Conservation (phyloP, 2,797 vertebrate genomes). For the Esox lucius region DNA sequence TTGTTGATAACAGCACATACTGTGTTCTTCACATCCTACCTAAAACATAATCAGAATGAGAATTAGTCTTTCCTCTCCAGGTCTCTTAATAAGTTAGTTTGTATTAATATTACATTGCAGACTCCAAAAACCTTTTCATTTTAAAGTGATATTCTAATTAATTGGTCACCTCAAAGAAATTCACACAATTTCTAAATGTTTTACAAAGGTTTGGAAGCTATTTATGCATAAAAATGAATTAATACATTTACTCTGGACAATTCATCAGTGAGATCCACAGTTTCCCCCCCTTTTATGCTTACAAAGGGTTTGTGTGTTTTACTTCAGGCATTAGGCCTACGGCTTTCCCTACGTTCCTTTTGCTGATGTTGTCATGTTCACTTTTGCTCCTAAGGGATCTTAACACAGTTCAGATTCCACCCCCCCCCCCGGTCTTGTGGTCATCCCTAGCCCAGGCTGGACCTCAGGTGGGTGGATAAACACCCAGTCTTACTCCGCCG, state of each 20-base stretch:
- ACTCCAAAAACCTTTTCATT: not conserved
- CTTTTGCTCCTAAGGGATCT: constrained; percentile 42
- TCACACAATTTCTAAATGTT: not conserved
- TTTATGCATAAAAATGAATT: not conserved
- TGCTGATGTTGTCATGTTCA: constrained; percentile 58
- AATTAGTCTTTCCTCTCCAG: not conserved
- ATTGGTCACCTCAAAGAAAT: not conserved
- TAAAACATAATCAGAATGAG: no score
- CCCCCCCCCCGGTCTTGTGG: constrained; percentile 44
- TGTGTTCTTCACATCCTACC: no score
- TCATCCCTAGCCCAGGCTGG: constrained; percentile 58
- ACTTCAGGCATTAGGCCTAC: not conserved
- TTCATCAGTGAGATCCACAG: not conserved
- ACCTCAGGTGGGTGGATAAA: constrained; percentile 69
- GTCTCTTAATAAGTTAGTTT: not conserved
- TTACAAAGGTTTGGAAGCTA: not conserved
- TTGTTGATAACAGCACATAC: no score
- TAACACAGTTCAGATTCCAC: constrained; percentile 41
- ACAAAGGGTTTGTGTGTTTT: not conserved
- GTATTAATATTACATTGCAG: not conserved
- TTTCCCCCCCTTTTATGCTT: not conserved
- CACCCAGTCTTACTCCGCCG: constrained; percentile 64
- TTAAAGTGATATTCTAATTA: not conserved
- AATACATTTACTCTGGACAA: not conserved
- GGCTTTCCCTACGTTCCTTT: not conserved